These are phyloP conservation scores for Drosophila suboccidentalis DNA, from an alignment of 2,888 invertebrate species.

Conservation along the genomic window DNA sequence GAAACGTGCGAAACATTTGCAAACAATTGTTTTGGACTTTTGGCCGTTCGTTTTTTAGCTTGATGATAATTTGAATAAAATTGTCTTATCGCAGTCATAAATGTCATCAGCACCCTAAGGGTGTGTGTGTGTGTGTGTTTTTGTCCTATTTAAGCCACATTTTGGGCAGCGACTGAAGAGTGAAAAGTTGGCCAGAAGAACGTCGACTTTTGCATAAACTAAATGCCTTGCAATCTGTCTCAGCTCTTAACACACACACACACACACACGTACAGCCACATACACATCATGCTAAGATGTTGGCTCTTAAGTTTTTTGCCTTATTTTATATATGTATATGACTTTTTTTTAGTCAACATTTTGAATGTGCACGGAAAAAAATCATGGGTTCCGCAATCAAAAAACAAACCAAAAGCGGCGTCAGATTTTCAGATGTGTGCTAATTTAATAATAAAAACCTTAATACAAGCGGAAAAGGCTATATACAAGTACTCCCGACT, in stretches of 20 bases:
- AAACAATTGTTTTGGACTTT: constrained; percentile 12
- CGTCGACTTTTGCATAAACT: constrained; percentile 64
- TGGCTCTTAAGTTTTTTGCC: constrained; percentile 41
- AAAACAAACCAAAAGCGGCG: too few species aligned
- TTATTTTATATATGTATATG: constrained; percentile 51
- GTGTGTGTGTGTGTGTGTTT: constrained; percentile 18
- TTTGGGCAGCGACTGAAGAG: constrained; percentile 22
- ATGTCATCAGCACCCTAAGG: constrained; percentile 59
- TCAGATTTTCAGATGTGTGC: too few species aligned
- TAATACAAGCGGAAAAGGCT: too few species aligned
- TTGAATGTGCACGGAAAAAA: neutral
- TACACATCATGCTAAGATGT: constrained; percentile 2
- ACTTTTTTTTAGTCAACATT: constrained; percentile 59
- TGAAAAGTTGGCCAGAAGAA: constrained; percentile 15
- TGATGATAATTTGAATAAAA: constrained; percentile 42
- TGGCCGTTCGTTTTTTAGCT: neutral
- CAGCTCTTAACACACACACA: constrained; percentile 31
- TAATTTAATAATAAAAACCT: too few species aligned
- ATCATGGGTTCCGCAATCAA: too few species aligned
- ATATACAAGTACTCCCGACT: too few species aligned
- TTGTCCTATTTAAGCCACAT: constrained; percentile 63
- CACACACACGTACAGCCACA: neutral
- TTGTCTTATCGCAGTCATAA: constrained; percentile 59
- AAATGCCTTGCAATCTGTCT: constrained; percentile 64
- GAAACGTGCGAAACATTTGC: constrained; percentile 16